Evolutionary conservation across 1,140 invertebrate species (phyloP), one percentile per base, ranked within the genome.

Genomic region (Battus philenor): DNA sequence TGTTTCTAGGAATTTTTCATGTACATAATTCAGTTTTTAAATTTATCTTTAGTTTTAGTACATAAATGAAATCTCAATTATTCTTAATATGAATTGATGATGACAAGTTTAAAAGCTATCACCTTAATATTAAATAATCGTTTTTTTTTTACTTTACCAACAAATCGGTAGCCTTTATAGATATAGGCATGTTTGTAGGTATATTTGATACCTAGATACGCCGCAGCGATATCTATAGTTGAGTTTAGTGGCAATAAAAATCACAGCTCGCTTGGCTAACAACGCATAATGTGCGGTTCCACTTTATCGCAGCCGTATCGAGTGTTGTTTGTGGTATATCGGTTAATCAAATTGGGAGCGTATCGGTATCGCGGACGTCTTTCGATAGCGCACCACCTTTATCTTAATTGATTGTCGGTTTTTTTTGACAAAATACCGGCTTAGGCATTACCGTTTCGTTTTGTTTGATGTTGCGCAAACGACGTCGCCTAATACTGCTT

Each of bases 301-400:
- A 66, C 62, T 36, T 71, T 78, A 80, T 79, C 71, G 66, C 48
- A 43, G 58, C 70, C 64, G 61, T 71, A 72, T 76, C 68, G 56
- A 72, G 69, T 75, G 72, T 77, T 72, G 68, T 77, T 72, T 62
- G 63, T 54, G 51, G 53, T 57, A 60, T 81, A 83, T 81, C 79
- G 69, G 65, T 68, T 80, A 78, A 81, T 81, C 78, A 79, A 84
- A 81, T 76, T 81, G 75, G 73, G 69, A 80, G 68, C 77, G 76
- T 70, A 70, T 74, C 71, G 77, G 66, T 81, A 78, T 78, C 73
- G 54, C 52, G 39, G 61, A 69, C 75, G 71, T 71, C 50, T 74
- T 61, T 51, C 54, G 72, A 80, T 79, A 77, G 36, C 66, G 56
- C 65, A 64, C 64, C 68, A 66, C 61, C 67, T 73, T 77, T 75